phyloP scores from a whole-genome alignment of 2,113 vertebrate species.

The Vulpes lagopus region DNA sequence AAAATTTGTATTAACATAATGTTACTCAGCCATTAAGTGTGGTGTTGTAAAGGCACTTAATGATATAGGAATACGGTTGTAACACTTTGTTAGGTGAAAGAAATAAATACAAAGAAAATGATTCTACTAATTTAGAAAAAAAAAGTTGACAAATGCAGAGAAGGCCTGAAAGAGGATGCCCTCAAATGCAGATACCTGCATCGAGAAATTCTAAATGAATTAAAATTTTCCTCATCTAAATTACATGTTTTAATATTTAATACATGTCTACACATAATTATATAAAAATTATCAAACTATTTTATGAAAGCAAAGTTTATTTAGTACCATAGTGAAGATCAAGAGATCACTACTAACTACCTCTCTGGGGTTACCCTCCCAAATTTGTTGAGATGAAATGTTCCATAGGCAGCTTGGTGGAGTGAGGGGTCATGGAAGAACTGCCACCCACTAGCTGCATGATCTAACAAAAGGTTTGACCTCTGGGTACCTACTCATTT shows the following conservation, averaged over 20 bases:
- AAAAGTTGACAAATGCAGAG: neutral
- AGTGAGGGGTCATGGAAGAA: neutral
- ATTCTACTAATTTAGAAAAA: neutral
- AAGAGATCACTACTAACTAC: neutral
- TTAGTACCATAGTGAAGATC: neutral
- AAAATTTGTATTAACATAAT: neutral
- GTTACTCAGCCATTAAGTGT: neutral
- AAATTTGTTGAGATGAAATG: neutral
- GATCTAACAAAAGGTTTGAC: neutral
- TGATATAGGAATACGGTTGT: neutral
- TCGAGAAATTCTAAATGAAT: neutral
- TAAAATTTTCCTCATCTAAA: neutral
- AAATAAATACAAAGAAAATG: neutral
- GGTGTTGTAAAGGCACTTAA: neutral
- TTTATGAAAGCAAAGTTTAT: neutral
- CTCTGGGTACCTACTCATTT: neutral
- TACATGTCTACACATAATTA: neutral
- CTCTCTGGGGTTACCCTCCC: neutral
- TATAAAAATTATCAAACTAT: neutral
- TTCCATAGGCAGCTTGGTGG: neutral
- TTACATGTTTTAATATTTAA: neutral
- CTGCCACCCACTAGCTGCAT: accelerated
- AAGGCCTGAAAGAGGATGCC: neutral
- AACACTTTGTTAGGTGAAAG: neutral
- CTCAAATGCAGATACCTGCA: neutral